These are phyloP conservation scores for Pogonomyrmex californicus DNA, from an alignment of 1,140 invertebrate genomes.

Conservation along the genomic window DNA sequence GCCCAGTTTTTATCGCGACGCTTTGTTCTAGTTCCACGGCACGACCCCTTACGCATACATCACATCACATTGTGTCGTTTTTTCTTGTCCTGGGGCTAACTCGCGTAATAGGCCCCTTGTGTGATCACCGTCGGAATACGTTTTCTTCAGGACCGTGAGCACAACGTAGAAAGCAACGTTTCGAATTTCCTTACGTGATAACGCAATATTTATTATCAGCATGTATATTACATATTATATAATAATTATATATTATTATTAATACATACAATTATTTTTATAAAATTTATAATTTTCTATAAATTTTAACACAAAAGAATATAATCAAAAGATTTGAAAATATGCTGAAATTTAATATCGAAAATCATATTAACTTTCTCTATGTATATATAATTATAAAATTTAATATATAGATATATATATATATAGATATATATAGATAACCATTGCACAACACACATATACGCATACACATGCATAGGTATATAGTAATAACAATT, in stretches of 20 bases:
- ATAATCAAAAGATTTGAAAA: neutral
- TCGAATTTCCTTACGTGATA: neutral
- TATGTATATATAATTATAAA: neutral
- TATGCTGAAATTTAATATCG: neutral
- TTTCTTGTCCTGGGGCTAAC: slow-evolving; percentile 81
- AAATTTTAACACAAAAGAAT: neutral
- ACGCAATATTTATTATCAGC: neutral
- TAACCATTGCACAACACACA: neutral
- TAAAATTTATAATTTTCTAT: neutral
- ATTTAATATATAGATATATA: neutral
- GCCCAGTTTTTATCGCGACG: slow-evolving; percentile 83
- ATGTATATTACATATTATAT: neutral
- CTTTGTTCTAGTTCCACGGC: slow-evolving; percentile 85
- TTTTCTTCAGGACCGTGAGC: slow-evolving; percentile 55
- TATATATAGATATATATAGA: neutral
- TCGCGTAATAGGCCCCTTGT: slow-evolving; percentile 72
- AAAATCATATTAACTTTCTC: slow-evolving; percentile 1
- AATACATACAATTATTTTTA: slow-evolving; percentile 14
- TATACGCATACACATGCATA: neutral
- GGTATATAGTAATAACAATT: neutral
- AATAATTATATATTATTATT: neutral
- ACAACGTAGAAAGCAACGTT: neutral
- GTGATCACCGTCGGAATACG: slow-evolving; percentile 63
- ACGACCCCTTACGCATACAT: slow-evolving; percentile 80
- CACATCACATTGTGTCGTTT: slow-evolving; percentile 85